These are phyloP conservation scores for Ptycholaimellus sp. DNA, from an alignment of 2,888 invertebrate species.

Conservation along the genomic window DNA sequence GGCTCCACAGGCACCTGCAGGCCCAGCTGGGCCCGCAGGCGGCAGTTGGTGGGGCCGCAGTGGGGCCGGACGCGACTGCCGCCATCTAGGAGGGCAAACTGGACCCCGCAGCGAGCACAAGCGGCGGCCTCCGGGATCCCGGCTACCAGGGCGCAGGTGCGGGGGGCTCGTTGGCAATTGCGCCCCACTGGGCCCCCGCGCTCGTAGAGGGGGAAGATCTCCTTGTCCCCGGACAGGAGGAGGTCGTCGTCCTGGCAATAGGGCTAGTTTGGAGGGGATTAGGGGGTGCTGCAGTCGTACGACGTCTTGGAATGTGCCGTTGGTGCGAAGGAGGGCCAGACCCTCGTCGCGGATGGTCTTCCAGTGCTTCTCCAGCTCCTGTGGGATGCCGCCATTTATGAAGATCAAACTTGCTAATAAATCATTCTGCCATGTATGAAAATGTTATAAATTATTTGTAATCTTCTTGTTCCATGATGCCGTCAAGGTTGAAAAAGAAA, in stretches of 20 bases:
- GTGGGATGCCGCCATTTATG: constrained; percentile 9
- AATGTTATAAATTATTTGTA: constrained; percentile 1
- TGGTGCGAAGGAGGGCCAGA: constrained; percentile 32
- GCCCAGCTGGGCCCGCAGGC: constrained; percentile 57
- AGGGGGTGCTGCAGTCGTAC: no score
- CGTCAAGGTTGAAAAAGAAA: no score
- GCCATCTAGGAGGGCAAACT: constrained; percentile 58
- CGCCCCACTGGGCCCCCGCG: no score
- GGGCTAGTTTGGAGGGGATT: no score
- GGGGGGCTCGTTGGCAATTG: constrained; percentile 43
- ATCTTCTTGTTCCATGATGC: no score
- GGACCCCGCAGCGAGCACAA: no score
- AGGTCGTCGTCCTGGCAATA: no score
- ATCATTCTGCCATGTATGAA: no score
- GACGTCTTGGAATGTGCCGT: no score
- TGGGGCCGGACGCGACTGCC: constrained; percentile 66
- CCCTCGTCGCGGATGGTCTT: constrained; percentile 47
- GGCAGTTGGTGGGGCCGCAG: constrained; percentile 66
- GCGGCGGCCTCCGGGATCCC: constrained; percentile 41
- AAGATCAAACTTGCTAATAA: not conserved
- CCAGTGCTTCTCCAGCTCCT: constrained; percentile 47
- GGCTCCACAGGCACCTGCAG: constrained; percentile 50
- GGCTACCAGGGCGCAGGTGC: constrained; percentile 47
- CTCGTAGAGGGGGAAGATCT: no score
- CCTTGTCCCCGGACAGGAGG: no score